Base-by-base conservation (phyloP, 1,140 invertebrate species). In the Drosophila kikkawai region DNA sequence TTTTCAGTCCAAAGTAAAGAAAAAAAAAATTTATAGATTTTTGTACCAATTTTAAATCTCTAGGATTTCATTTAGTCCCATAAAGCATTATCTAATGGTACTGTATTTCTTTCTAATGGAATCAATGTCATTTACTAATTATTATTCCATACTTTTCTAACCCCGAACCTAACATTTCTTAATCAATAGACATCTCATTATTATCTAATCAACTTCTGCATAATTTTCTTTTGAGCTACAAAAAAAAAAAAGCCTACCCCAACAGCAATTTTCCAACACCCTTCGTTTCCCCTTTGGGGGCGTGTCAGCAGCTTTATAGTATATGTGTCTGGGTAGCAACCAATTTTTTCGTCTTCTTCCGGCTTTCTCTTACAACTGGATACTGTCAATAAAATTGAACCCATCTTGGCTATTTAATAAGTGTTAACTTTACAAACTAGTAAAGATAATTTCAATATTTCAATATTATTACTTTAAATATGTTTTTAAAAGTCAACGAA, bases 161-260 rank as follows among this genome's bases (percentile, higher is more conserved):
- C 13, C 17, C 15, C 34, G 11, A 22, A 12, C 26, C 26, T 9
- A 7, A 0, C 3, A 5, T 15, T 34, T 7, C n/a, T 48, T 12
- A 34, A 34, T 60, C 13, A 45, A 47, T 65, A 75, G 34, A n/a
- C 11, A 22, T 32, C 48, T 63, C 8, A 69, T 51, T 69, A 83
- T 84, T 84, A 85, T 85, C 82, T 85, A 85, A 86, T 73, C 75
- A 74, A 78, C 76, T 80, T 60, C 68, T 84, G 82, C 73, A 77
- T 80, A 69, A 69, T 77, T 78, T 79, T 76, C 63, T 47, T 57
- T 47, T 11, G 17, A 50, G 53, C 37, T 37, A 61, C 50, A 65
- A 48, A 95, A 96, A 60, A 65, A 48, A 95, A 96, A 60, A 95
- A 95, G 78, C 82, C 82, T 86, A 85, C 82, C 82, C 82, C 82